Evolutionary conservation across 2,113 vertebrate species (phyloP).

Genomic region (Picathartes gymnocephalus): DNA sequence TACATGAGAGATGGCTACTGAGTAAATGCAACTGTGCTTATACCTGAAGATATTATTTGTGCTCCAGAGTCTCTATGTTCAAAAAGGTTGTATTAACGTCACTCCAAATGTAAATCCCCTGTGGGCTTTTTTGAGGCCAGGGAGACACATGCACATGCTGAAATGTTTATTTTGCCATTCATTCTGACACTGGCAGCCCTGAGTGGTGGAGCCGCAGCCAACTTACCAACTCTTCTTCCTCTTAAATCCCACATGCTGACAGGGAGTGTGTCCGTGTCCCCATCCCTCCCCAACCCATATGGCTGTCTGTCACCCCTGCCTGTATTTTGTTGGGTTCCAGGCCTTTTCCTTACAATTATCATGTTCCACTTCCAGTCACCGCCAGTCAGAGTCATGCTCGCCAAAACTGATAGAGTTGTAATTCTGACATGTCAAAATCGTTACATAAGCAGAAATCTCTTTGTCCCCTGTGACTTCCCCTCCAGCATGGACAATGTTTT

Average conservation of each 20-base stretch:
- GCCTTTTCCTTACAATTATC: conserved; percentile 24
- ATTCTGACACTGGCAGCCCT: not conserved
- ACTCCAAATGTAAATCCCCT: not conserved
- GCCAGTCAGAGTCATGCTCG: not conserved
- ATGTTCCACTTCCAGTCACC: not conserved
- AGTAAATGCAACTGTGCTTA: not conserved
- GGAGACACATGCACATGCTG: not conserved
- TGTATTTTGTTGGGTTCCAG: conserved; percentile 31
- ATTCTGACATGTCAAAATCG: conserved; percentile 1
- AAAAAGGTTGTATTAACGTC: not conserved
- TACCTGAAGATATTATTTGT: not conserved
- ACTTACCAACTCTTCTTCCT: conserved; percentile 40
- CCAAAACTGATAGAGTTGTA: conserved; percentile 14
- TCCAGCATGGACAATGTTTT: not conserved
- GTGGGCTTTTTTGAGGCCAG: not conserved
- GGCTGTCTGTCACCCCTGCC: not conserved
- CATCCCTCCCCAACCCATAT: not conserved
- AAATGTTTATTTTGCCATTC: conserved; percentile 23
- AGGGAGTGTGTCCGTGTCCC: not conserved
- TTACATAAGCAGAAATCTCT: not conserved
- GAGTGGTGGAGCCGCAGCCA: not conserved
- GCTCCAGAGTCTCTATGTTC: not conserved
- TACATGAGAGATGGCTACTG: not conserved
- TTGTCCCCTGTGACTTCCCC: not conserved
- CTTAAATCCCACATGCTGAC: not conserved